Evolutionary conservation across 2,113 vertebrate species (phyloP), one percentile per base, ranked within the genome.

Genomic region (Ramphastos sulfuratus): DNA sequence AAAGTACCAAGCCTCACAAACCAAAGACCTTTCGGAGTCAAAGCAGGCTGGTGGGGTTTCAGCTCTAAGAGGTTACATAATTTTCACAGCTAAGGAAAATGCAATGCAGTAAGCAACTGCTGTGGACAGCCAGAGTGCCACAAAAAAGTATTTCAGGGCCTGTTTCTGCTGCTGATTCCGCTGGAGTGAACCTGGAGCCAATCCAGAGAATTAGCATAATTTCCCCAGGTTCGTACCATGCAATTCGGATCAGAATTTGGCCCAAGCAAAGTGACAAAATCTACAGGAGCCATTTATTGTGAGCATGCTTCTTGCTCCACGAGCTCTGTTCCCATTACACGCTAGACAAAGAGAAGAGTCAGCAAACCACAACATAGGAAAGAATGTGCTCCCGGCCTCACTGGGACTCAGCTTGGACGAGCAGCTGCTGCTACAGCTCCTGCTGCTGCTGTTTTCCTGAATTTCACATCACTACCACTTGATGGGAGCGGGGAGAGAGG

Each of bases 311-410:
- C 42, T 55, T 1, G 7, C 67, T 64, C 82, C 54, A 15, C 0
- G 0, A 87, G 85, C 72, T 28, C 48, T 23, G 21, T 31, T 96
- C 85, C 92, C 82, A 67, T 78, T 52, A 61, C 64, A 80, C 65
- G 48, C 2, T 2, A 78, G 91, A 87, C 85, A 87, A 85, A 85
- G 82, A 87, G 71, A 84, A 58, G 92, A 96, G 91, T 94, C 93
- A 95, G 94, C 85, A 96, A 96, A 92, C 95, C 96, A 96, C 95
- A 96, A 78, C 54, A 82, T 64, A 90, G 94, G 69, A 90, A 96
- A 73, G 87, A 94, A 96, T 96, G 93, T 35, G 50, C 89, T 94
- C 87, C 30, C 3, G 0, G 96, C 82, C 89, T 80, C 85, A n/a
- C 39, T 6, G 11, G 76, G 76, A 91, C 60, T 28, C 23, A 2